phyloP scores from a whole-genome alignment of 2,797 vertebrate species.

The Calcarius lapponicus region DNA sequence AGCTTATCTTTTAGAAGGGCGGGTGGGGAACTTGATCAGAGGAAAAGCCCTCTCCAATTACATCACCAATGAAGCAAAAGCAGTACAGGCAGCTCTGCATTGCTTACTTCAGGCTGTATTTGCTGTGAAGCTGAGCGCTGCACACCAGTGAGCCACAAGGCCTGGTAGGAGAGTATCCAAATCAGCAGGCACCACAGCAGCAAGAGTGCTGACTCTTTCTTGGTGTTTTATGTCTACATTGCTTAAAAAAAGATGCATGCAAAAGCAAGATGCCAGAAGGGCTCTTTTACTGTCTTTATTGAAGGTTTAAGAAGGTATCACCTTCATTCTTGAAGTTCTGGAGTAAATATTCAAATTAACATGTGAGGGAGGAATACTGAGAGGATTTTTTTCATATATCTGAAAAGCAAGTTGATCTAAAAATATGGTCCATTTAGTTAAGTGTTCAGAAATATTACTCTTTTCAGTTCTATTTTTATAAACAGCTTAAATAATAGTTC shows the following conservation, averaged over 20 bases:
- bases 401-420: slow-evolving; percentile 43
- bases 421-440: slow-evolving; percentile 53
- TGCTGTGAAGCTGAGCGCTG: neutral
- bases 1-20: neutral
- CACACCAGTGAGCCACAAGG: neutral
- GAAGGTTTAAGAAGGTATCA: neutral
- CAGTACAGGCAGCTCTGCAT: neutral
- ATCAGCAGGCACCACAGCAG: neutral
- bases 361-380: slow-evolving; percentile 2
- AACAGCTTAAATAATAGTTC: slow-evolving; percentile 41
- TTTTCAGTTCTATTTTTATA: slow-evolving; percentile 63
- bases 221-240: neutral
- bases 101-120: neutral
- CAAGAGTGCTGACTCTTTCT: neutral
- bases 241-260: neutral
- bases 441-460: slow-evolving; percentile 49
- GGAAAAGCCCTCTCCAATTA: neutral
- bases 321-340: slow-evolving; percentile 39
- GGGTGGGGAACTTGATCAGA: neutral
- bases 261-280: neutral
- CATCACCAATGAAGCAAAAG: neutral
- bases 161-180: neutral
- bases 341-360: slow-evolving; percentile 40
- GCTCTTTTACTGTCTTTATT: neutral
- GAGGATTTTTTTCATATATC: slow-evolving; percentile 25